Evolutionary conservation across 1,140 invertebrate species (phyloP).

Genomic region (Ips typographus): DNA sequence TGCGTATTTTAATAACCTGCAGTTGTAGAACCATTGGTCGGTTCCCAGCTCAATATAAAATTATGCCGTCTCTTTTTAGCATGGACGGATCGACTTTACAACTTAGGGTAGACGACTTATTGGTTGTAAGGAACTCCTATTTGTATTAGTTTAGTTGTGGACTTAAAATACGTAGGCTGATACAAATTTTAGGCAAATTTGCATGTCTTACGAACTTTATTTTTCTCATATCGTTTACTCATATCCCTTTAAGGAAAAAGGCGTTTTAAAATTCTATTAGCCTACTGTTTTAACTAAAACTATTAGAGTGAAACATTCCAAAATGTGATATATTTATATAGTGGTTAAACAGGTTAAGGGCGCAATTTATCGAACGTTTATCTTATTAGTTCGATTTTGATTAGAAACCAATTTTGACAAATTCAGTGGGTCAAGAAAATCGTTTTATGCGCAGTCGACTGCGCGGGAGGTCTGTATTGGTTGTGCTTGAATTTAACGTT

Average conservation of each 20-base stretch:
- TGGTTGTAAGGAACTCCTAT: neutral
- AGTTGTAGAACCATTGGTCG: slow-evolving; percentile 3
- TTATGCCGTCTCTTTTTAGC: slow-evolving; percentile 13
- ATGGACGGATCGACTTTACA: neutral
- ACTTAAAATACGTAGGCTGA: neutral
- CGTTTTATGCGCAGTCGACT: no score
- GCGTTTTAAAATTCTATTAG: neutral
- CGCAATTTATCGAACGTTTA: slow-evolving; percentile 25
- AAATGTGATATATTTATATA: slow-evolving; percentile 35
- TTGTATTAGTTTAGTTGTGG: neutral
- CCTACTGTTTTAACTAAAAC: neutral
- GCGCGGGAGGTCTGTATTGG: no score
- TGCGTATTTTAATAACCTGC: neutral
- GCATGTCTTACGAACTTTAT: neutral
- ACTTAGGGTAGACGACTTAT: neutral
- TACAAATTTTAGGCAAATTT: neutral
- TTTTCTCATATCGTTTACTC: neutral
- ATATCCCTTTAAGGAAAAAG: neutral
- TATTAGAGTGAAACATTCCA: slow-evolving; percentile 34
- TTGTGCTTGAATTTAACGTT: no score
- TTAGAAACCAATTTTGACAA: no score
- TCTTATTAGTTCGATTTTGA: neutral
- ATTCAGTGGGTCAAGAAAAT: no score
- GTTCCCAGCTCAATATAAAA: slow-evolving; percentile 13
- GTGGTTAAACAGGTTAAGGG: slow-evolving; percentile 18